Evolutionary conservation across 2,888 invertebrate genomes (phyloP).

Genomic region (Lamproptera curius): DNA sequence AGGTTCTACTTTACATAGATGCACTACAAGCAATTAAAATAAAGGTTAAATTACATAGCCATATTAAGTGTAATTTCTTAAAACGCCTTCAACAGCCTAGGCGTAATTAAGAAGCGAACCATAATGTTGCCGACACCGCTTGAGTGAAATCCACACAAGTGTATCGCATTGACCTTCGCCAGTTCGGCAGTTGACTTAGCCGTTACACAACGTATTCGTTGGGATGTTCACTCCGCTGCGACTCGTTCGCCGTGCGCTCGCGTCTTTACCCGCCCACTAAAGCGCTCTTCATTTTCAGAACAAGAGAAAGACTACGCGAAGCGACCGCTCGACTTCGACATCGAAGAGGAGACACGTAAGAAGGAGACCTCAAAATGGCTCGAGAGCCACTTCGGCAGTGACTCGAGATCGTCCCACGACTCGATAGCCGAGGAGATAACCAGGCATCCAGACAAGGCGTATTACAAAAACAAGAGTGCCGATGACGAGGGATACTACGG

Average conservation of each 20-base stretch:
- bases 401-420: conserved; percentile 86
- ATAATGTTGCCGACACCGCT: conserved; percentile 42
- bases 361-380: conserved; percentile 95
- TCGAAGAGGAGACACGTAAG: conserved; percentile 93
- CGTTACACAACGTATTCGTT: conserved; percentile 64
- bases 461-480: conserved; percentile 83
- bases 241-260: conserved; percentile 54
- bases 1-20: neutral
- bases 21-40: conserved; percentile 11
- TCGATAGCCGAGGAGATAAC: conserved; percentile 83
- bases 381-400: conserved; percentile 93
- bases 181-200: conserved; percentile 71
- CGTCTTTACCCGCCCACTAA: conserved; percentile 34
- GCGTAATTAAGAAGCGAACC: conserved; percentile 59
- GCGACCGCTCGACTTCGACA: conserved; percentile 89
- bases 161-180: conserved; percentile 68
- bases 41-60: conserved; percentile 30
- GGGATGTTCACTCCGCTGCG: conserved; percentile 50
- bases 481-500: conserved; percentile 71
- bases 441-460: conserved; percentile 81
- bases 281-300: conserved; percentile 75
- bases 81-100: conserved; percentile 50
- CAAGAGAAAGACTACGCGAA: conserved; percentile 87
- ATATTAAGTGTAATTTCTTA: conserved; percentile 39
- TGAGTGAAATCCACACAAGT: conserved; percentile 60